A percentile compares a stretch with the other conserved stretches of the same genome.
Evolutionary conservation across 2,888 invertebrate genomes (phyloP).

Genomic region (Acronicta psi): DNA sequence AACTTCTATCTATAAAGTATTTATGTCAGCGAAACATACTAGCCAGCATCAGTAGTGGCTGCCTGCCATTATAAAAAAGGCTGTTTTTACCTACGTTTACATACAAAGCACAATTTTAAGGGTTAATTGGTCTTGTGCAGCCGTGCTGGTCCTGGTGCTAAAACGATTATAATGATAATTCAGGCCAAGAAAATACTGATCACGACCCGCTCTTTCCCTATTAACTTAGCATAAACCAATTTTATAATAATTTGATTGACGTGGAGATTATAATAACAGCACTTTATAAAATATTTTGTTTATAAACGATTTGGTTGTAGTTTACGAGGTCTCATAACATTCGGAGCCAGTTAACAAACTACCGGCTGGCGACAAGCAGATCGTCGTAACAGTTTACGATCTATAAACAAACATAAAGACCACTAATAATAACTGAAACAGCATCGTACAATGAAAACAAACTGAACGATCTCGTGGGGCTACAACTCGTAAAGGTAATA

Average conservation of each 20-base stretch:
- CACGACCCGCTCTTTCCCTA: conserved; percentile 8
- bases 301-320: conserved; percentile 82
- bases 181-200: background rate
- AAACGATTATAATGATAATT: background rate
- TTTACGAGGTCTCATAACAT: conserved; percentile 81
- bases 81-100: background rate
- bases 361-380: conserved; percentile 83
- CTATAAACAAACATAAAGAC: conserved; percentile 87
- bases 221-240: conserved; percentile 51
- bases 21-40: no score
- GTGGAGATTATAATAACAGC: conserved; percentile 61
- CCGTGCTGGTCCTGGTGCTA: no score
- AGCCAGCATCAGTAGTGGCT: no score
- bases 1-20: no score
- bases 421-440: conserved; percentile 88
- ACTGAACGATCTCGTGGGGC: conserved; percentile 75
- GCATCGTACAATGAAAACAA: conserved; percentile 86
- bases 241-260: conserved; percentile 55
- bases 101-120: background rate
- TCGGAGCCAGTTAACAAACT: conserved; percentile 83
- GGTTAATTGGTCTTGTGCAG: no score
- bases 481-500: conserved; percentile 86
- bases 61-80: no score
- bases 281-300: conserved; percentile 76
- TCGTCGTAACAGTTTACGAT: conserved; percentile 84